Percentiles rank a stretch among this genome's conserved stretches.
Conservation (phyloP, 2,797 vertebrate species). For the Tokudaia tokunoshimensis region DNA sequence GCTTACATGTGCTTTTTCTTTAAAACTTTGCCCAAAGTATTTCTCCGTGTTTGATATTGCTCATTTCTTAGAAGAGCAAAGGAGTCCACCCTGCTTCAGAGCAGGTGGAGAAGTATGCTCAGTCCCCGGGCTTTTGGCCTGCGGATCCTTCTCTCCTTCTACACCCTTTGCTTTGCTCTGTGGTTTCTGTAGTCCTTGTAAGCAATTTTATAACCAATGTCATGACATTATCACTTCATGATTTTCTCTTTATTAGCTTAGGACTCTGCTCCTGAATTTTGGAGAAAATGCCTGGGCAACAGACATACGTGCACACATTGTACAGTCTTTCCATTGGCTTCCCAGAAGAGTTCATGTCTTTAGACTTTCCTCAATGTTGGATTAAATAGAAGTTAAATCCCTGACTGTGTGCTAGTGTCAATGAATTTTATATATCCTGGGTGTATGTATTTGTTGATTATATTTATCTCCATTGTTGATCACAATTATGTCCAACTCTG, state of each 20-base stretch:
- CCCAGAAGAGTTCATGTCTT: constrained; percentile 58
- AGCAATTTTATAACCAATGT: constrained; percentile 27
- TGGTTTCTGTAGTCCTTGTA: not conserved
- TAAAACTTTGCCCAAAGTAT: constrained; percentile 14
- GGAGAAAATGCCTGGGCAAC: constrained; percentile 52
- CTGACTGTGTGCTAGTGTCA: constrained; percentile 35
- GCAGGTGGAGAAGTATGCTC: not conserved
- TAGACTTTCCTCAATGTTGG: constrained; percentile 11
- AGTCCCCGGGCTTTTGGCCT: not conserved
- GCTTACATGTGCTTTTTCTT: constrained; percentile 50
- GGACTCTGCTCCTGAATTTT: constrained; percentile 61
- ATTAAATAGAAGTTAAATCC: constrained; percentile 63
- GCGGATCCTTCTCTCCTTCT: not conserved
- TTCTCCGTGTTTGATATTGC: constrained; percentile 49
- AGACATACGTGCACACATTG: not conserved
- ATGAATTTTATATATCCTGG: constrained; percentile 48
- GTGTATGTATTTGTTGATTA: constrained; percentile 17
- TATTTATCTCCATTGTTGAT: constrained; percentile 31
- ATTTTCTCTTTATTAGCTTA: constrained; percentile 40
- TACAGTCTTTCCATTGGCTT: constrained; percentile 51
- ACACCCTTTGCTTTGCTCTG: constrained; percentile 7
- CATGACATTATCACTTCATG: not conserved
- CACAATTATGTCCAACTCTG: constrained; percentile 36
- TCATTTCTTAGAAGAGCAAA: constrained; percentile 57
- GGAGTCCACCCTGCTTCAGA: constrained; percentile 2